Base-by-base conservation (phyloP, 1,140 invertebrate species). In the Steinernema khuongi region DNA sequence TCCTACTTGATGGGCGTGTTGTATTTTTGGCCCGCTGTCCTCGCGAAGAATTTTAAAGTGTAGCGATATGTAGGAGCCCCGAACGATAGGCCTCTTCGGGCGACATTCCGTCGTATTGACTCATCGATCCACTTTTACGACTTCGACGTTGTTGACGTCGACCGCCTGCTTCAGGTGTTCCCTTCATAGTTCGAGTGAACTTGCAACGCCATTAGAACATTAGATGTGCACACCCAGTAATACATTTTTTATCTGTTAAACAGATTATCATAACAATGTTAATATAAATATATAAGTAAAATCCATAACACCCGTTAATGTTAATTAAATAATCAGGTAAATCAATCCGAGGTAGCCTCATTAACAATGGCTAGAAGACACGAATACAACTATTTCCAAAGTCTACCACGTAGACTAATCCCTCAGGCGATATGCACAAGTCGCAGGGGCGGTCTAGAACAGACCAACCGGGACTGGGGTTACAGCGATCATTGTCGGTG, bases 331-430 rank as follows among this genome's bases (percentile, higher is more conserved):
- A n/a, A n/a, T n/a, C n/a, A n/a, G 50, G 14, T 14, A 60, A 22
- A 60, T 60, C 14, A n/a, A n/a, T 7, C 7, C 26, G 50, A 60
- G 50, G 50, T 60, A 71, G 44, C 69, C 33, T 32, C 30, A 7
- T 69, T 18, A 69, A 69, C 30, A 36, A 36, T 32, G 22, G 2
- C 87, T 85, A 89, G 79, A 88, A 89, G 26, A 89, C 84, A 77
- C 88, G 87, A 67, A 90, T 85, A 72, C 89, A 86, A 81, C 89
- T 89, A 81, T 90, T 90, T 60, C 89, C 89, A 86, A 90, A 90
- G 83, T 90, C 90, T 31, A 90, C 89, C 50, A 90, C 88, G 78
- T 89, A 86, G 70, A 90, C 86, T 68, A 86, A 85, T 26, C 90
- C 89, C 76, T 89, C 88, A 41, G 89, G 88, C 4, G 88, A 86